phyloP scores from a whole-genome alignment of 2,888 invertebrate genomes.

The Tineola bisselliella region DNA sequence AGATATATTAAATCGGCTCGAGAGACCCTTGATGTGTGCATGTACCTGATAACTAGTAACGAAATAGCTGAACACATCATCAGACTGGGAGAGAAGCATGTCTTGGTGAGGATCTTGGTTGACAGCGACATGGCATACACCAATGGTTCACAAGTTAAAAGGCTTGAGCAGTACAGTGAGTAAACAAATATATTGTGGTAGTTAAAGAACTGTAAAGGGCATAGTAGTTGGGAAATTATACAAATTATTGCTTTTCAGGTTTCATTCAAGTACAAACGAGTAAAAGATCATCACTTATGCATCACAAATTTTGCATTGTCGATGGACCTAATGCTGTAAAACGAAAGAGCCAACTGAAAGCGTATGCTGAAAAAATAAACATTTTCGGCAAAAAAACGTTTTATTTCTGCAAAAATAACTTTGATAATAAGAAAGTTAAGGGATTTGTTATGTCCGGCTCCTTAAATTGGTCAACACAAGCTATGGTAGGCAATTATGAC shows the following conservation, averaged over 20 bases:
- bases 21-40: slow-evolving; percentile 59
- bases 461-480: slow-evolving; percentile 80
- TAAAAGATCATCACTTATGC: slow-evolving; percentile 72
- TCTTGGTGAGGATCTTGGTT: slow-evolving; percentile 55
- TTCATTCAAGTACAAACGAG: slow-evolving; percentile 59
- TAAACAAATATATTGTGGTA: slow-evolving; percentile 18
- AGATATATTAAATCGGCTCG: slow-evolving; percentile 58
- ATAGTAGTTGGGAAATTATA: too few relatives aligned
- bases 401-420: slow-evolving; percentile 24
- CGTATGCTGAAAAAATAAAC: slow-evolving; percentile 52
- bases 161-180: slow-evolving; percentile 56
- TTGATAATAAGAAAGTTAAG: slow-evolving; percentile 34
- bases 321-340: slow-evolving; percentile 65
- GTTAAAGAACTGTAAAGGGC: background rate
- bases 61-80: slow-evolving; percentile 60
- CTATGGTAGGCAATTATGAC: slow-evolving; percentile 76
- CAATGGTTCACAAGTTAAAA: slow-evolving; percentile 57
- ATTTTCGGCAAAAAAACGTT: slow-evolving; percentile 39
- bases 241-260: slow-evolving; percentile 27
- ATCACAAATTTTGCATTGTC: slow-evolving; percentile 81
- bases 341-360: slow-evolving; percentile 43
- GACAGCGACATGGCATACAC: slow-evolving; percentile 60
- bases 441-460: slow-evolving; percentile 75
- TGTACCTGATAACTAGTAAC: slow-evolving; percentile 59
- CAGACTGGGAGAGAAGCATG: slow-evolving; percentile 54